phyloP scores from a whole-genome alignment of 1,140 invertebrate species.

The Pomacea maculata region DNA sequence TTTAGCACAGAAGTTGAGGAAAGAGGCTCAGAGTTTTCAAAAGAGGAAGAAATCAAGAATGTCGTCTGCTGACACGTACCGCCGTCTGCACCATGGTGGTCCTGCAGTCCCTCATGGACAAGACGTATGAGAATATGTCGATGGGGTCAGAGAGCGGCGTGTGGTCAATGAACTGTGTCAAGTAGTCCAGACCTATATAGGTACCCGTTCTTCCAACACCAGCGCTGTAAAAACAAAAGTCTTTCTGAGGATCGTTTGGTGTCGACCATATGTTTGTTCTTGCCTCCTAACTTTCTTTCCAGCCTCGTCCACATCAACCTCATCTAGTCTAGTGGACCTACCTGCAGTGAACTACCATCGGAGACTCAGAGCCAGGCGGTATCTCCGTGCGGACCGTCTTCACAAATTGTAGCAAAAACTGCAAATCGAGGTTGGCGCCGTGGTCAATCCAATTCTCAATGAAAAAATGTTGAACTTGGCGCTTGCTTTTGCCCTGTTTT shows the following conservation, averaged over 20 bases:
- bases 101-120: slow-evolving; percentile 90
- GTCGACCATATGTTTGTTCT: not conserved
- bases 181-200: slow-evolving; percentile 30
- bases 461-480: slow-evolving; percentile 13
- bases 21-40: not conserved
- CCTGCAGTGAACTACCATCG: slow-evolving; percentile 64
- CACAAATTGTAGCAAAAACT: slow-evolving; percentile 59
- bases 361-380: slow-evolving; percentile 38
- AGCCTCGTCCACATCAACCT: not conserved
- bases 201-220: slow-evolving; percentile 32
- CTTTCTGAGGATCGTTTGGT: not conserved
- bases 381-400: slow-evolving; percentile 48
- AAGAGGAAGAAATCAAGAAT: not conserved
- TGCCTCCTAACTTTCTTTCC: not conserved
- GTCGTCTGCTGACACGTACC: slow-evolving; percentile 27
- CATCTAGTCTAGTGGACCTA: slow-evolving; percentile 26
- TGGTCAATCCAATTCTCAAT: slow-evolving; percentile 63
- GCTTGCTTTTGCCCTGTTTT: not conserved
- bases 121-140: slow-evolving; percentile 97
- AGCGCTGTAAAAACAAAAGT: slow-evolving; percentile 16
- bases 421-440: slow-evolving; percentile 58
- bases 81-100: slow-evolving; percentile 80
- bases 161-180: slow-evolving; percentile 21
- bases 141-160: slow-evolving; percentile 61
- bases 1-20: not conserved